Conservation (phyloP, 37 sponge, comb jelly and placozoan genomes). For the Chondrosia reniformis region DNA sequence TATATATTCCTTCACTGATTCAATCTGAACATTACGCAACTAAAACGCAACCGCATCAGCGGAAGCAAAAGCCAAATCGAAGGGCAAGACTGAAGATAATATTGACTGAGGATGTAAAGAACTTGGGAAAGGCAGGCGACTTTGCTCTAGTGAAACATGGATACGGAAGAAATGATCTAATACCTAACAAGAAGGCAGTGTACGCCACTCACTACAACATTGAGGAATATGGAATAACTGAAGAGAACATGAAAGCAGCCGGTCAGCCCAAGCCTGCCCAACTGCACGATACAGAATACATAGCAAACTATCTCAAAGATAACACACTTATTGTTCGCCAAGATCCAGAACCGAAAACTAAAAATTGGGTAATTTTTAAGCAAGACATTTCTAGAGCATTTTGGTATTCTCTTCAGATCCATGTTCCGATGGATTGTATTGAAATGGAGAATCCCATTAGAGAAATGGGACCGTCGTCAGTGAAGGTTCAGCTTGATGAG, state of each 20-base stretch:
- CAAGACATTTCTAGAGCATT: slow-evolving; percentile 51
- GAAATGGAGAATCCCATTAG: slow-evolving; percentile 47
- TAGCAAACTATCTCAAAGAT: slow-evolving; percentile 30
- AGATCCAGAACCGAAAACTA: slow-evolving; percentile 18
- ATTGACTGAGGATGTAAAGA: slow-evolving; percentile 62
- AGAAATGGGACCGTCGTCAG: slow-evolving; percentile 6
- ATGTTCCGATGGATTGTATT: slow-evolving; percentile 69
- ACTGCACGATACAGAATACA: neutral
- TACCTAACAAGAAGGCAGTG: slow-evolving; percentile 64
- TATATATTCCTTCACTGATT: too few relatives aligned
- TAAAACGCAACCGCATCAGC: slow-evolving; percentile 26
- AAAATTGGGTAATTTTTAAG: slow-evolving; percentile 31
- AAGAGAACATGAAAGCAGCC: slow-evolving; percentile 31
- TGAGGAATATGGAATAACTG: slow-evolving; percentile 28
- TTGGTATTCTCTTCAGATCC: slow-evolving; percentile 28
- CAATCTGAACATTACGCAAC: neutral
- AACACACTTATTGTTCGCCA: slow-evolving; percentile 33
- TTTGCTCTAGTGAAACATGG: slow-evolving; percentile 73
- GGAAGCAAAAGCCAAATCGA: slow-evolving; percentile 80
- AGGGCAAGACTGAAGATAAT: slow-evolving; percentile 51
- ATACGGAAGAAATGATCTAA: slow-evolving; percentile 70
- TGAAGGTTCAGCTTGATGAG: neutral
- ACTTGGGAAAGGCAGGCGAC: slow-evolving; percentile 63
- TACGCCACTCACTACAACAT: slow-evolving; percentile 71
- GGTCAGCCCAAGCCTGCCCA: neutral